Conservation (phyloP, 2,888 invertebrate genomes). For the Eupithecia tripunctaria region DNA sequence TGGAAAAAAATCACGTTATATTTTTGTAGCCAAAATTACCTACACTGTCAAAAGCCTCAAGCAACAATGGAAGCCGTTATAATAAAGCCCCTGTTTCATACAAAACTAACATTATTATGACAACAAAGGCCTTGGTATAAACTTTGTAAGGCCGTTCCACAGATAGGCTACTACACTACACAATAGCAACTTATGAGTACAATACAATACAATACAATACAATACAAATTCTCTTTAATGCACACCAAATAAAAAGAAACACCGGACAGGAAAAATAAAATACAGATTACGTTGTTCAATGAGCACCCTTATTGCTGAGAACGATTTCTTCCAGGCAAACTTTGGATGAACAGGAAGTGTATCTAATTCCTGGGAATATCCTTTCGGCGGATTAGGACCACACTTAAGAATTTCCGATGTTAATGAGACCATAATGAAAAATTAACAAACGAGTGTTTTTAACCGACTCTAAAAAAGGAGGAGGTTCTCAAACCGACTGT, state of each 20-base stretch:
- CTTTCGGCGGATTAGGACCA: too few relatives aligned
- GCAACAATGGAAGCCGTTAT: conserved; percentile 39
- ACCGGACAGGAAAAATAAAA: background rate
- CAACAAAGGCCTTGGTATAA: conserved; percentile 39
- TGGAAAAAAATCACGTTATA: background rate
- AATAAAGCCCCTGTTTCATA: conserved; percentile 38
- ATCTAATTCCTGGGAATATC: too few relatives aligned
- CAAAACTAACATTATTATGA: conserved; percentile 40
- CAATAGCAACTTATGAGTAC: background rate
- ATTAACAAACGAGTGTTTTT: too few relatives aligned
- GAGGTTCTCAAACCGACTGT: too few relatives aligned
- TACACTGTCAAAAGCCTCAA: conserved; percentile 32
- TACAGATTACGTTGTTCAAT: background rate
- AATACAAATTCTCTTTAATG: background rate
- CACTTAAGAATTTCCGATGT: too few relatives aligned
- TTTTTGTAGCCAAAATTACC: conserved; percentile 32
- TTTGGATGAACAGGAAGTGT: too few relatives aligned
- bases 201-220: too few relatives aligned
- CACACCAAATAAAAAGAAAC: background rate
- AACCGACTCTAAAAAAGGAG: too few relatives aligned
- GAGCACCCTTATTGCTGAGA: background rate
- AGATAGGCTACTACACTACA: background rate
- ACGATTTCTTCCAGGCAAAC: background rate
- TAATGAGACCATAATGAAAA: too few relatives aligned
- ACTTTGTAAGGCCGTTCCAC: conserved; percentile 18